Evolutionary conservation across 1,140 invertebrate species (phyloP).

Genomic region (Lysiphlebus fabarum): DNA sequence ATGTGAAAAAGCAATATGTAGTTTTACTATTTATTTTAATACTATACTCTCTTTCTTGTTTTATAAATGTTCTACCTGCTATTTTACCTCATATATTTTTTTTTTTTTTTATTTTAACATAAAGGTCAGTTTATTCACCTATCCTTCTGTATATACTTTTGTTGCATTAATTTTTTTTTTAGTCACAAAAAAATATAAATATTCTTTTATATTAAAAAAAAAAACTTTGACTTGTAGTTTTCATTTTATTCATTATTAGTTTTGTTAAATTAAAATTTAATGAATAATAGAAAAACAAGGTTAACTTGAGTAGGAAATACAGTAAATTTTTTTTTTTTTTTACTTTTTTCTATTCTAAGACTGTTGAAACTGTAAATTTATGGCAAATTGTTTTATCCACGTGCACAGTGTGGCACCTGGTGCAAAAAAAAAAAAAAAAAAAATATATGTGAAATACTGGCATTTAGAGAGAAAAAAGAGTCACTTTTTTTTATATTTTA

Average conservation of each 20-base stretch:
- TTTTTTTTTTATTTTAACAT: neutral
- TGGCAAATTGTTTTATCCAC: constrained; percentile 49
- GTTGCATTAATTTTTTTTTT: no score
- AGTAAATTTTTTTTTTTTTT: neutral
- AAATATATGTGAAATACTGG: constrained; percentile 40
- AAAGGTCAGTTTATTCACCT: no score
- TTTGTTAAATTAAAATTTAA: no score
- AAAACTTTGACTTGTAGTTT: no score
- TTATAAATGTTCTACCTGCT: constrained; percentile 35
- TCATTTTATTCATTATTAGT: no score
- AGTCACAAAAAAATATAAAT: no score
- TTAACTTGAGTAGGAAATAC: no score
- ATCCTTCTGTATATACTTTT: no score
- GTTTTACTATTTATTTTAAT: constrained; percentile 29
- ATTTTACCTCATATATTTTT: constrained; percentile 22
- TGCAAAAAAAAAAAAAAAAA: no score
- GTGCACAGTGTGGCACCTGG: constrained; percentile 41
- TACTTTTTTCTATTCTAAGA: neutral
- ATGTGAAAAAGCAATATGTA: constrained; percentile 46
- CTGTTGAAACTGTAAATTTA: constrained; percentile 38
- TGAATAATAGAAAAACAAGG: no score
- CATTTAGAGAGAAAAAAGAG: constrained; percentile 25
- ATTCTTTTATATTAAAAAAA: no score
- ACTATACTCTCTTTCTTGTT: constrained; percentile 33
- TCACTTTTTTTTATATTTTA: neutral